phyloP scores from a whole-genome alignment of 1,140 invertebrate genomes.

The Mya arenaria region DNA sequence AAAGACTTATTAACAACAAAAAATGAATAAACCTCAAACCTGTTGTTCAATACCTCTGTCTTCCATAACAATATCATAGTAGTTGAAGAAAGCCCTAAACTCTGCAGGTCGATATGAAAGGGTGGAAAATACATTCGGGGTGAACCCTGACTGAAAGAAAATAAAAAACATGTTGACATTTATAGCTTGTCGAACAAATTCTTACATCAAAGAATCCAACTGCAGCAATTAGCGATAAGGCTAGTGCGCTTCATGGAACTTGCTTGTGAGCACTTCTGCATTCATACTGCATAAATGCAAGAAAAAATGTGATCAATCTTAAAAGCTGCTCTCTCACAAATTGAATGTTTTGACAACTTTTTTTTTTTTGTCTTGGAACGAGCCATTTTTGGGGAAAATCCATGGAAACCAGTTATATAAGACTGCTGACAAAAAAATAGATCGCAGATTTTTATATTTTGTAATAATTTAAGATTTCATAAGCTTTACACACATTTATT shows the following conservation, averaged over 20 bases:
- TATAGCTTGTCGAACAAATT: not conserved
- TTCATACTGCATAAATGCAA: not conserved
- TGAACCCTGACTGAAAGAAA: constrained; percentile 71
- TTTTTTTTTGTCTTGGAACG: no score
- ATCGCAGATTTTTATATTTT: no score
- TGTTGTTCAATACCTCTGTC: no score
- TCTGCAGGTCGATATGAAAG: constrained; percentile 71
- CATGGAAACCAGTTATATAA: no score
- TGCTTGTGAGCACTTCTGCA: not conserved
- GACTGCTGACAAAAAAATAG: no score
- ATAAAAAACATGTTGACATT: not conserved
- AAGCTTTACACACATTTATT: no score
- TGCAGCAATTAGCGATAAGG: not conserved
- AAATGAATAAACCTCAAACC: no score
- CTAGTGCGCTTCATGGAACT: not conserved
- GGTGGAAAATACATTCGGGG: constrained; percentile 71
- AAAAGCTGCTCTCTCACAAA: no score
- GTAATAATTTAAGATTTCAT: no score
- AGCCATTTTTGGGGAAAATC: no score
- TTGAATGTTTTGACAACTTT: no score
- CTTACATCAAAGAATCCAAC: not conserved
- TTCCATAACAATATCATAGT: constrained; percentile 71
- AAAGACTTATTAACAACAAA: no score
- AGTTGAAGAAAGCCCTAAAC: constrained; percentile 69
- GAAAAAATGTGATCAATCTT: not conserved